These are phyloP conservation scores for Thera obeliscata DNA, from an alignment of 2,888 invertebrate species.

Conservation along the genomic window DNA sequence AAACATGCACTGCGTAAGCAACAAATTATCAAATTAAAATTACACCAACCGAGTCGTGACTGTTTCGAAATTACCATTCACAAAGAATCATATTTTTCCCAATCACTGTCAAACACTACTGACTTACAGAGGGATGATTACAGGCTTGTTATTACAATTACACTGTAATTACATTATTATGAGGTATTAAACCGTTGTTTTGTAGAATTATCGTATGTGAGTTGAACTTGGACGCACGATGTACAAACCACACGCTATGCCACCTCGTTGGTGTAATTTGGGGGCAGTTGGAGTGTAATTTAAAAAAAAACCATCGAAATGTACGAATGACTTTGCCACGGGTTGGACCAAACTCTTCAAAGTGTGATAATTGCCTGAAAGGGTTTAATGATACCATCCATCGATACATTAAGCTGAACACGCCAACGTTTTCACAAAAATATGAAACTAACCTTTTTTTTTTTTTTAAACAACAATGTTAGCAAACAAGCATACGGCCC, in stretches of 20 bases:
- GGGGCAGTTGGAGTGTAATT: constrained; percentile 6
- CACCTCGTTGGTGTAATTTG: constrained; percentile 38
- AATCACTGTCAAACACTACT: constrained; percentile 32
- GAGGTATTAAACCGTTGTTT: constrained; percentile 45
- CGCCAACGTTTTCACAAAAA: too few species aligned
- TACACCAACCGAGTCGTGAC: constrained; percentile 24
- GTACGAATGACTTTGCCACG: too few species aligned
- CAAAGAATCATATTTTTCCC: constrained; percentile 27
- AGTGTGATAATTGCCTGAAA: too few species aligned
- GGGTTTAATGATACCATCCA: too few species aligned
- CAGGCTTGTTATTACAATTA: constrained; percentile 33
- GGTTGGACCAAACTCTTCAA: too few species aligned
- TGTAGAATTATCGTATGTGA: constrained; percentile 50
- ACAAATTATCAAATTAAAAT: constrained; percentile 17
- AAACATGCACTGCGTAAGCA: background rate
- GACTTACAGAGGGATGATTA: constrained; percentile 13
- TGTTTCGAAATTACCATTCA: constrained; percentile 16
- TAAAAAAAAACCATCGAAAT: background rate
- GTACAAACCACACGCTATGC: constrained; percentile 36
- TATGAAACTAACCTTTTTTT: too few species aligned
- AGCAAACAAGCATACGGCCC: too few species aligned
- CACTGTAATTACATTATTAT: constrained; percentile 35
- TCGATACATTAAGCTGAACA: too few species aligned
- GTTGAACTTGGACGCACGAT: constrained; percentile 32
- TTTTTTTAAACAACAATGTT: too few species aligned